These are phyloP conservation scores for Lacanobia wlatinum DNA, from an alignment of 2,888 invertebrate genomes.

Conservation along the genomic window DNA sequence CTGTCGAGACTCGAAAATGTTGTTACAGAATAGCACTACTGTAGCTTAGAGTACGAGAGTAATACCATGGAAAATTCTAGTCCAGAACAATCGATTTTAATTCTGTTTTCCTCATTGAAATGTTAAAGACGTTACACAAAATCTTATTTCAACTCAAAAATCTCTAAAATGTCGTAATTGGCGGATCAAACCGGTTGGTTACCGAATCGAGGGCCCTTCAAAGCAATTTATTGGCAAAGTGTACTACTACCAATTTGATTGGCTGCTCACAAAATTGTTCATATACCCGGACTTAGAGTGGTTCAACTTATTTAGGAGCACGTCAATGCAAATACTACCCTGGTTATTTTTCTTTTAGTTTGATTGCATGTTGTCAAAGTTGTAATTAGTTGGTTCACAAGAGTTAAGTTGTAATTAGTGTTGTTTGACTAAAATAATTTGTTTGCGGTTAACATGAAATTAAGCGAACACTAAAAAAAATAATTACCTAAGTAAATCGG, in stretches of 20 bases:
- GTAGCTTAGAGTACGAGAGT: too few relatives aligned
- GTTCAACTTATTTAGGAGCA: slow-evolving; percentile 20
- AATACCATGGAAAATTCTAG: too few relatives aligned
- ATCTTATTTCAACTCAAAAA: not conserved
- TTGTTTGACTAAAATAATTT: not conserved
- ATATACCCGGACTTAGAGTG: slow-evolving; percentile 12
- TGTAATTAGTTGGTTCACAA: slow-evolving; percentile 16
- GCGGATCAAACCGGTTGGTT: slow-evolving; percentile 14
- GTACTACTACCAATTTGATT: slow-evolving; percentile 23
- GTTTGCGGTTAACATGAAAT: not conserved
- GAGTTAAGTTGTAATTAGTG: not conserved
- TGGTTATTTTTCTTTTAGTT: not conserved
- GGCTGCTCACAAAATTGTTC: slow-evolving; percentile 36
- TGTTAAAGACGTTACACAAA: not conserved
- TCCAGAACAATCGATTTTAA: too few relatives aligned
- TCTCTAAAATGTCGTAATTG: slow-evolving; percentile 32
- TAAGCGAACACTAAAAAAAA: not conserved
- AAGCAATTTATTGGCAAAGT: slow-evolving; percentile 29
- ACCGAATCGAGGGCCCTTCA: slow-evolving; percentile 19
- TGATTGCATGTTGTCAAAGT: slow-evolving; percentile 23
- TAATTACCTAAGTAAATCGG: too few relatives aligned
- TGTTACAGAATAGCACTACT: too few relatives aligned
- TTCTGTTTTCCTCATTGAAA: too few relatives aligned
- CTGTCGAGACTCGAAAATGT: too few relatives aligned
- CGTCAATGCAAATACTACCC: slow-evolving; percentile 18